phyloP scores from a whole-genome alignment of 2,797 vertebrate species.

The Acrossocheilus fasciatus region DNA sequence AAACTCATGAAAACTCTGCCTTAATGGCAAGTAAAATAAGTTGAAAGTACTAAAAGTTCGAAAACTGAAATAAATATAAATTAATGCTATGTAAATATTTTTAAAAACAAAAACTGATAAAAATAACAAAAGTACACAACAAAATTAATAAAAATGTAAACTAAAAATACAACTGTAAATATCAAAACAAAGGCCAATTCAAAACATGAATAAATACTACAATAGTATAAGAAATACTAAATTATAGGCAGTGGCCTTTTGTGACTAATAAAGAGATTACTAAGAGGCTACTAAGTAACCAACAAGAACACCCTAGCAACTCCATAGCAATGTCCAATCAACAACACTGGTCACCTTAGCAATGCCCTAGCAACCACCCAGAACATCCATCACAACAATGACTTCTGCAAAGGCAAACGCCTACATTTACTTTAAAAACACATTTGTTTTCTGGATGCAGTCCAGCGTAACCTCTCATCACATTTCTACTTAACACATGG shows the following conservation, averaged over 20 bases:
- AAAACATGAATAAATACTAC: not conserved
- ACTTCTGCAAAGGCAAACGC: not conserved
- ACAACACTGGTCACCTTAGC: not conserved
- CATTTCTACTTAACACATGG: not conserved
- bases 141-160: not conserved
- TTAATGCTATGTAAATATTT: not conserved
- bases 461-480: not conserved
- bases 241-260: not conserved
- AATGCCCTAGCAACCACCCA: not conserved
- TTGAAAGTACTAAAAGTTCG: not conserved
- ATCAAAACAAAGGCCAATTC: not conserved
- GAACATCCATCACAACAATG: not conserved
- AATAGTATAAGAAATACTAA: not conserved
- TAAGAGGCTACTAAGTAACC: not conserved
- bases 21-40: not conserved
- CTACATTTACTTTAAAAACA: not conserved
- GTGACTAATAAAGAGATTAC: not conserved
- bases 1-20: not conserved
- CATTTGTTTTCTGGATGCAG: slow-evolving; percentile 1
- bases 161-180: not conserved
- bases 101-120: too few species aligned
- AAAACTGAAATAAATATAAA: not conserved
- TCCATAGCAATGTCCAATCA: not conserved
- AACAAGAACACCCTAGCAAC: not conserved
- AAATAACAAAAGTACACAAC: too few species aligned